phyloP scores from a whole-genome alignment of 1,140 invertebrate species.

The Penaeus vannamei region DNA sequence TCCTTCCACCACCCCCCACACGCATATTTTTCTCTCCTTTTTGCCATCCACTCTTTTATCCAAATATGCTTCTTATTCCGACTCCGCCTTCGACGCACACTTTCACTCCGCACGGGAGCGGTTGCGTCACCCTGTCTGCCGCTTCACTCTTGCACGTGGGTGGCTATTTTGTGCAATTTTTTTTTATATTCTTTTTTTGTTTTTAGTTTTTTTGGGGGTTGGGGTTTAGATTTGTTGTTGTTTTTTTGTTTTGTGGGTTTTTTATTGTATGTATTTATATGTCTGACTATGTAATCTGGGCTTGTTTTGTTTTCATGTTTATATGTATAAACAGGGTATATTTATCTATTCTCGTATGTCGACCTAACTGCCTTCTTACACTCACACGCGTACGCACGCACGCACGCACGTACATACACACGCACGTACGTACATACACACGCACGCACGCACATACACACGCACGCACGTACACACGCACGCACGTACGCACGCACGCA shows the following conservation, averaged over 20 bases:
- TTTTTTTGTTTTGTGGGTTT: neutral
- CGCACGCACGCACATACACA: neutral
- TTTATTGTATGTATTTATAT: neutral
- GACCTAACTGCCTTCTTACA: neutral
- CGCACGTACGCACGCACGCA: no score
- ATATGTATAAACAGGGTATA: neutral
- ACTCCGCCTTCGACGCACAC: no score
- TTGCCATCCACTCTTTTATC: no score
- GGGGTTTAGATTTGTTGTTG: neutral
- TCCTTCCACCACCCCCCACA: no score
- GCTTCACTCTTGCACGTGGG: no score
- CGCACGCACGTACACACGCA: neutral
- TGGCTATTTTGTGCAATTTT: no score
- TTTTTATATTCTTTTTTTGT: no score
- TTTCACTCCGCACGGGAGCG: no score
- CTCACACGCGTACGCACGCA: neutral
- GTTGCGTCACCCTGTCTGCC: no score
- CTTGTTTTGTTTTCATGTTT: neutral
- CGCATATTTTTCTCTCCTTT: no score
- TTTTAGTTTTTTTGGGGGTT: no score
- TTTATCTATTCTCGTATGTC: conserved; percentile 3
- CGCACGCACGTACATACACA: neutral
- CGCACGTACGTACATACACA: neutral
- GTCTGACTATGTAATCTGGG: neutral
- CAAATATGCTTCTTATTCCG: no score